These are phyloP conservation scores for Anabacerthia variegaticeps DNA, from an alignment of 2,797 vertebrate species.

Conservation along the genomic window DNA sequence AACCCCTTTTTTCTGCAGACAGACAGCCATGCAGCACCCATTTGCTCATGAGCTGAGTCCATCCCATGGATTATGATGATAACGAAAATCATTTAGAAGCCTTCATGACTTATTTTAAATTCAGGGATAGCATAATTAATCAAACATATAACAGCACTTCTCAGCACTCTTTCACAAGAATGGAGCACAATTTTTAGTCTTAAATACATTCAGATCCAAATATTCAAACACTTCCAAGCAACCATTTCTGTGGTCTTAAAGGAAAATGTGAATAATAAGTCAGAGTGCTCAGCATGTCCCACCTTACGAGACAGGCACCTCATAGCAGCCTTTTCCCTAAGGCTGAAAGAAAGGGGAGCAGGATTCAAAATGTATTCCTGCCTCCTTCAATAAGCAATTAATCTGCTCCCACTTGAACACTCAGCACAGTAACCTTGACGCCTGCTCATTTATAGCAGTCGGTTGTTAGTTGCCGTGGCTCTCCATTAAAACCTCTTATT, in stretches of 20 bases:
- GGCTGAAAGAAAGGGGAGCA: background rate
- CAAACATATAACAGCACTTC: background rate
- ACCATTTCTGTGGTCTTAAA: background rate
- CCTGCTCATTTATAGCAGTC: background rate
- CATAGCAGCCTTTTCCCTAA: background rate
- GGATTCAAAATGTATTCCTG: background rate
- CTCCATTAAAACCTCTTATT: background rate
- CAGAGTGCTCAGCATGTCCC: background rate
- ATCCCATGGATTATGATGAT: background rate
- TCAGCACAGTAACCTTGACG: background rate
- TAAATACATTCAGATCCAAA: background rate
- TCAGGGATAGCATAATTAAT: background rate
- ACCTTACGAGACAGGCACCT: background rate
- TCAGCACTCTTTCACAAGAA: background rate
- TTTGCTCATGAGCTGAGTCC: background rate
- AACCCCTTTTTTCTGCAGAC: background rate
- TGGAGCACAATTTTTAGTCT: background rate
- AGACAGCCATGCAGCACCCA: background rate
- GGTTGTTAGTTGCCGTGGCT: background rate
- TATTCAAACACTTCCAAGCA: background rate
- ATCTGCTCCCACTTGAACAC: background rate
- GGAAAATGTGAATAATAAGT: background rate
- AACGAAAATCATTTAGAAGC: background rate
- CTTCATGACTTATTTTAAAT: background rate
- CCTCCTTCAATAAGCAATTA: background rate